Evolutionary conservation across 1,140 invertebrate species (phyloP), one percentile per base, ranked within the genome.

Genomic region (Halictus rubicundus): DNA sequence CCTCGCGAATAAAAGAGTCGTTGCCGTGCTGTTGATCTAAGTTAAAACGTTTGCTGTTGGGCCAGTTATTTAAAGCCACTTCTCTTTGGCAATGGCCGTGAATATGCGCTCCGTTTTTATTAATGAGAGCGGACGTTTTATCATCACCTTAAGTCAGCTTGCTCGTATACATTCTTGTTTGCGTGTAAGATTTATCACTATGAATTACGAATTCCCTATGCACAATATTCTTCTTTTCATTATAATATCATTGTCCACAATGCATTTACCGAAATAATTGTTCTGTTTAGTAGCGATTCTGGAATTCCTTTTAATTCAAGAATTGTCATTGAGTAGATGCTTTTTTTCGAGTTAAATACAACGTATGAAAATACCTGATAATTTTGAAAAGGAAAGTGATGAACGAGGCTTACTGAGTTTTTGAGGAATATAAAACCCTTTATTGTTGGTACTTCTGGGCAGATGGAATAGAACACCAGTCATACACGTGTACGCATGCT

Each of bases 401-500:
- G 10, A 70, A 59, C n/a, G 70, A 46, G 19, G 32, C 7, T 16
- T 0, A 21, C n/a, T 21, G 16, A 1, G 49, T 23, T 16, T 14
- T 61, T 6, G 39, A 4, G 16, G 49, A 52, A 21, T 16, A 49
- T 2, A 4, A 21, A 61, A 25, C 9, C 3, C 6, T 19, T 42
- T 39, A 77, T 52, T 63, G 37, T 16, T 21, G 8, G 37, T 23
- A 7, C 32, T 23, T 7, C n/a, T 61, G 19, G 23, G 6, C 46
- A 70, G 9, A 37, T 46, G 42, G 49, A 57, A 59, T 68, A 39
- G 10, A 68, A 75, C 65, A 57, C 42, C 57, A 37, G 32, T 32
- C 52, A 39, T 68, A 61, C 68, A 77, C 68, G 72, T 81, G 77
- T 68, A 63, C 57, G 27, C 52, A 63, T 46, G 73, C 69, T 69